A percentile compares a stretch with the other conserved stretches of the same genome.
Evolutionary conservation across 2,113 vertebrate species (phyloP).

Genomic region (Pseudonaja textilis): DNA sequence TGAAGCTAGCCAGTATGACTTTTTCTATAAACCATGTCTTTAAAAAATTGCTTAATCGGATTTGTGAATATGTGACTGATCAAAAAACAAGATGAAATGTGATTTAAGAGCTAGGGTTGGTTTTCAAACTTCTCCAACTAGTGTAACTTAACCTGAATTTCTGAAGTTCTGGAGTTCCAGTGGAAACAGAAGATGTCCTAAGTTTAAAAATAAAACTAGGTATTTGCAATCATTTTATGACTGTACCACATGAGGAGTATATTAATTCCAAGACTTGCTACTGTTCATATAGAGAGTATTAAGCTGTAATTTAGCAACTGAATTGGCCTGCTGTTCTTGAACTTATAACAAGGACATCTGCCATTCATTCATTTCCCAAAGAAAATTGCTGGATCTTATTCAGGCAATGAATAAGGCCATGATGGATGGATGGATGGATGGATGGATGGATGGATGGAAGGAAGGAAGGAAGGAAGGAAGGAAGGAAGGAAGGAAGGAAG

Average conservation of each 20-base stretch:
- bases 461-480: rapidly evolving
- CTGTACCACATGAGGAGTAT: neutral
- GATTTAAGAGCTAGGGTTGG: neutral
- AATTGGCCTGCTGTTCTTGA: neutral
- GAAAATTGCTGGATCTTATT: neutral
- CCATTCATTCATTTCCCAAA: neutral
- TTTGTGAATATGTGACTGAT: neutral
- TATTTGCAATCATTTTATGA: neutral
- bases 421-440: neutral
- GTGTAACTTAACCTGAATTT: neutral
- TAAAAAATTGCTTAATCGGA: neutral
- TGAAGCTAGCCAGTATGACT: neutral
- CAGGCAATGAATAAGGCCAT: neutral
- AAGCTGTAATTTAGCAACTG: neutral
- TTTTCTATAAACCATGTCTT: neutral
- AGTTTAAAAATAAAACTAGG: neutral
- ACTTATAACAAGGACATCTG: neutral
- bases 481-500: too few species aligned
- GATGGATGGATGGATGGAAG: too few species aligned
- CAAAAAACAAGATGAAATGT: neutral
- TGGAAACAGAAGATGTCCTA: neutral
- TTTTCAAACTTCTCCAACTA: neutral
- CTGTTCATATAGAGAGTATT: neutral
- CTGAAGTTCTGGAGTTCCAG: neutral
- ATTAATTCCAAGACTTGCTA: neutral